Percentiles rank a stretch among this genome's conserved stretches.
Evolutionary conservation across 2,888 invertebrate genomes (phyloP).

Genomic region (Patella depressa): DNA sequence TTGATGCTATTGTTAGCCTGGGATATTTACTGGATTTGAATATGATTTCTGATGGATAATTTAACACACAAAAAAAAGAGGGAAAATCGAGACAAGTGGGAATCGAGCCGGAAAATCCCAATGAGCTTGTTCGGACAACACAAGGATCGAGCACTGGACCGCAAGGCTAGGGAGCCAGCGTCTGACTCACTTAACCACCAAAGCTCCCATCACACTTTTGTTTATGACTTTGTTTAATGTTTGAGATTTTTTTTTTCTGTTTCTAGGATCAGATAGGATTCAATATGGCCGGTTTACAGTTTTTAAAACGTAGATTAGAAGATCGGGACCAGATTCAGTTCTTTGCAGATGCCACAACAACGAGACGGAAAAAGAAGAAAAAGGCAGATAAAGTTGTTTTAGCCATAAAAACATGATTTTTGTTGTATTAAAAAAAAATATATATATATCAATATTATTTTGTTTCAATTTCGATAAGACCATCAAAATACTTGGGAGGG

Average conservation of each 20-base stretch:
- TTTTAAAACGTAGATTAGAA: conserved; percentile 83
- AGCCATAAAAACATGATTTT: conserved; percentile 47
- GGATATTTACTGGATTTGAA: no score
- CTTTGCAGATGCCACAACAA: conserved; percentile 82
- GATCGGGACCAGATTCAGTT: conserved; percentile 82
- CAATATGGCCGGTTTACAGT: conserved; percentile 86
- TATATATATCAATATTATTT: neutral
- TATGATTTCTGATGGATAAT: no score
- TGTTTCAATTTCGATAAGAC: neutral
- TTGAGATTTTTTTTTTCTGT: conserved; percentile 16
- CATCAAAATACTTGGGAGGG: no score
- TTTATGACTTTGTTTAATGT: neutral
- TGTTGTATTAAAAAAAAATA: conserved; percentile 2
- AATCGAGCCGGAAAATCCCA: no score
- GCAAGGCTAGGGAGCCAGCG: no score
- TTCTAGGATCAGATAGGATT: conserved; percentile 86
- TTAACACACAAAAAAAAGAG: neutral
- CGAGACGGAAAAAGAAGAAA: conserved; percentile 78
- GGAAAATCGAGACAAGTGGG: neutral
- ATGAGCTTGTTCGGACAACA: no score
- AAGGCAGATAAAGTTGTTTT: conserved; percentile 74
- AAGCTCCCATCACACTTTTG: neutral
- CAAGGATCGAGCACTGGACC: no score
- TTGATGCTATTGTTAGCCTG: no score
- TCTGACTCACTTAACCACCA: no score